Percentiles rank a stretch among this genome's conserved stretches.
Conservation (phyloP, 2,797 vertebrate species). For the Manis javanica region DNA sequence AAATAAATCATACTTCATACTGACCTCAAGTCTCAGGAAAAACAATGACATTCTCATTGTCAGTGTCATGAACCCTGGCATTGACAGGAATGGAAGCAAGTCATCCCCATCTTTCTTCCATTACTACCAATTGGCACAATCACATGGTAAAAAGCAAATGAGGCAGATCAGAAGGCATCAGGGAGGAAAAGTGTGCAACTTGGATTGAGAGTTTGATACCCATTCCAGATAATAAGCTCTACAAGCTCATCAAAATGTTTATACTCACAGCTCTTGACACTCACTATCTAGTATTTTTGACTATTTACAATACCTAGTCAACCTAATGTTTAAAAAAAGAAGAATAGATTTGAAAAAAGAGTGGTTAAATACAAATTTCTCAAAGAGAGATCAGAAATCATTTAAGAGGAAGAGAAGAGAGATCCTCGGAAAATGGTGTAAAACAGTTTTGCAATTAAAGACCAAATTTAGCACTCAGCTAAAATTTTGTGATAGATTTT, state of each 20-base stretch:
- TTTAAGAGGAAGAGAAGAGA: neutral
- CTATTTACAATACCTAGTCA: neutral
- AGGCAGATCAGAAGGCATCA: neutral
- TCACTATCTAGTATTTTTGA: neutral
- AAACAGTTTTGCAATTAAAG: neutral
- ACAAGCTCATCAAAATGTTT: slow-evolving; percentile 4
- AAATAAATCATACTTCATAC: neutral
- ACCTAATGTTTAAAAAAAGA: neutral
- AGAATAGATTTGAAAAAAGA: neutral
- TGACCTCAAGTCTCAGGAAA: neutral
- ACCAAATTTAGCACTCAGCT: slow-evolving; percentile 29
- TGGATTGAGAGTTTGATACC: neutral
- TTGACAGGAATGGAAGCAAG: neutral
- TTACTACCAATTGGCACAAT: slow-evolving; percentile 22
- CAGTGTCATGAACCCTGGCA: neutral
- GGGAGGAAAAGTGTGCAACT: neutral
- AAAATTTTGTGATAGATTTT: slow-evolving; percentile 48
- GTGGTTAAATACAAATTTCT: neutral
- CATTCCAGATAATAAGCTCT: neutral
- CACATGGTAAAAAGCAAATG: slow-evolving; percentile 46
- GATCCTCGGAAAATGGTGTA: neutral
- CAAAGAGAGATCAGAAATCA: neutral
- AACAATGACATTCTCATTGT: slow-evolving; percentile 17
- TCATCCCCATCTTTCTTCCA: slow-evolving; percentile 53
- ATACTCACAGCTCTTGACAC: neutral